phyloP scores from a whole-genome alignment of 1,140 invertebrate species.

The Aplysia californica region DNA sequence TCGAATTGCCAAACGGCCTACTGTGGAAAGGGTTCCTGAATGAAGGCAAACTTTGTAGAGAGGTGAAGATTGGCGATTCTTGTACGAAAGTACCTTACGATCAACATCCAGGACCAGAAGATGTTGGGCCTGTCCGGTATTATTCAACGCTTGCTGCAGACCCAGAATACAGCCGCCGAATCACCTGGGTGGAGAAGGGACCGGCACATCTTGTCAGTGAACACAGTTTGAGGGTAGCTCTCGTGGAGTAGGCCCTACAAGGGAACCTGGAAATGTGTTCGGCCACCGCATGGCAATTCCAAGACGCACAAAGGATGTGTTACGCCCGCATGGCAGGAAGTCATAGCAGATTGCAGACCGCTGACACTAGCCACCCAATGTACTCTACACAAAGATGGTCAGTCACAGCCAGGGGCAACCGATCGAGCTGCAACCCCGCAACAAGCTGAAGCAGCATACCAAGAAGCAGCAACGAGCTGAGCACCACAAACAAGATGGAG shows the following conservation, averaged over 20 bases:
- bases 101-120: slow-evolving; percentile 4
- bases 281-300: slow-evolving; percentile 2
- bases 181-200: slow-evolving; percentile 14
- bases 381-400: not conserved
- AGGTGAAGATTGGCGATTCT: slow-evolving; percentile 6
- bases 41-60: slow-evolving; percentile 11
- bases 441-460: slow-evolving; percentile 3
- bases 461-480: not conserved
- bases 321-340: not conserved
- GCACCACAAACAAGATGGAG: not conserved
- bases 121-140: not conserved
- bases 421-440: slow-evolving; percentile 1
- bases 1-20: not conserved
- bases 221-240: slow-evolving; percentile 2
- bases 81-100: slow-evolving; percentile 2
- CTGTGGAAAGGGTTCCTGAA: slow-evolving; percentile 1
- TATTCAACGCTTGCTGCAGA: slow-evolving; percentile 10
- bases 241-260: not conserved
- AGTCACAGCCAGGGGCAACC: not conserved
- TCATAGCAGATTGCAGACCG: not conserved
- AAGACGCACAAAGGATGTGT: slow-evolving; percentile 3
- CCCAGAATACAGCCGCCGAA: not conserved
- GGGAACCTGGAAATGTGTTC: not conserved
- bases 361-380: not conserved
- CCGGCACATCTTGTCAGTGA: slow-evolving; percentile 8